A percentile compares a stretch with the other conserved stretches of the same genome.
Evolutionary conservation across 2,888 invertebrate genomes (phyloP).

Genomic region (Diarsia mendica): DNA sequence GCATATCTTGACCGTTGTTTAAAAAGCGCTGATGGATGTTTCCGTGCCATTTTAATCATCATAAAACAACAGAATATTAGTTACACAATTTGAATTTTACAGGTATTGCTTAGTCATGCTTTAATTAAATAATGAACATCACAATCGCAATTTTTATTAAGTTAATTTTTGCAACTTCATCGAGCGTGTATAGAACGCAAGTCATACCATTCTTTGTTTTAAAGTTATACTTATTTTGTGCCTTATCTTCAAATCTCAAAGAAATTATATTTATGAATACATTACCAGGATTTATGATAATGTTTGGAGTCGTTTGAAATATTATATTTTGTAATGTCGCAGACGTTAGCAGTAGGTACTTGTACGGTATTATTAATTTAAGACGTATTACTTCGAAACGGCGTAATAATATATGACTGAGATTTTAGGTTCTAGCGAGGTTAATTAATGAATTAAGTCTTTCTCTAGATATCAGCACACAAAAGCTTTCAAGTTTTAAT

Average conservation of each 20-base stretch:
- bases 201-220: conserved; percentile 6
- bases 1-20: background rate
- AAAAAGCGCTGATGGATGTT: background rate
- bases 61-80: background rate
- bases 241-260: background rate
- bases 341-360: background rate
- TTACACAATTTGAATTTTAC: background rate
- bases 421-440: background rate
- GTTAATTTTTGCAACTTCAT: conserved; percentile 18
- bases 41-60: background rate
- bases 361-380: background rate
- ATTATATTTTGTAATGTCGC: conserved; percentile 3
- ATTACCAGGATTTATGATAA: background rate
- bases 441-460: conserved; percentile 21
- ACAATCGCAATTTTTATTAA: background rate
- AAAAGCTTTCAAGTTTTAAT: conserved; percentile 10
- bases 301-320: background rate
- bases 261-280: conserved; percentile 1
- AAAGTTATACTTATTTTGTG: background rate
- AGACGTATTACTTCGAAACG: background rate
- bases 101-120: background rate
- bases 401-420: conserved; percentile 3
- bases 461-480: background rate
- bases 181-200: conserved; percentile 10
- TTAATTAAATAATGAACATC: background rate